phyloP scores from a whole-genome alignment of 92 coral and sea anemone genomes.

The Umimayanthus chanpuru region DNA sequence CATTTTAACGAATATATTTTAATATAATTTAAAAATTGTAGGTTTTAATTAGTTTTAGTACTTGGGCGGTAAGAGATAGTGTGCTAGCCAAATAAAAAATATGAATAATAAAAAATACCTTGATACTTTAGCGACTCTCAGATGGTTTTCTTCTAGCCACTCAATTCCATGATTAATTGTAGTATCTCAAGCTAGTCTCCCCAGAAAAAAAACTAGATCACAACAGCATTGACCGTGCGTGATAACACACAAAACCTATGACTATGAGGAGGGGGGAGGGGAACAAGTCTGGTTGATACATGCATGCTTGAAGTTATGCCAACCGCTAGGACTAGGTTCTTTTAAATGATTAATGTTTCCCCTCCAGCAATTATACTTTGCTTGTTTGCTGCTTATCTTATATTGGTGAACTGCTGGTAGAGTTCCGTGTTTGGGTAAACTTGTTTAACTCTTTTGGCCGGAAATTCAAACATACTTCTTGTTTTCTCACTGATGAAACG shows the following conservation, averaged over 20 bases:
- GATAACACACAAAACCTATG: background rate
- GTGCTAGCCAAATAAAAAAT: too few species aligned
- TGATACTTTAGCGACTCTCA: background rate
- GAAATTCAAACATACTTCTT: background rate
- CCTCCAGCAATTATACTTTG: background rate
- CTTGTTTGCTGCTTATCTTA: background rate
- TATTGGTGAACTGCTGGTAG: background rate
- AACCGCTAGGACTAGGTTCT: background rate
- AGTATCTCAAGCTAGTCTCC: background rate
- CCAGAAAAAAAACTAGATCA: background rate
- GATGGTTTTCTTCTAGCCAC: background rate
- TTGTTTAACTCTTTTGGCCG: too few species aligned
- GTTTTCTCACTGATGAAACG: too few species aligned
- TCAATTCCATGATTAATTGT: background rate
- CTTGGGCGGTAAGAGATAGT: too few species aligned
- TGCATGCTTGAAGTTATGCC: background rate
- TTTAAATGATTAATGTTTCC: background rate
- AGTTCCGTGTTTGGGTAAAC: background rate
- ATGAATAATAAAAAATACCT: too few species aligned
- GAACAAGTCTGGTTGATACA: background rate
- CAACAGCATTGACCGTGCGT: background rate
- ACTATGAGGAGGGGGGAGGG: background rate
- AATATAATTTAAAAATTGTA: too few species aligned
- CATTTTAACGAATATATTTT: too few species aligned
- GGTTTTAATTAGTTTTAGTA: too few species aligned